Base-by-base conservation (phyloP, 1,140 invertebrate species). In the Aporrectodea caliginosa region DNA sequence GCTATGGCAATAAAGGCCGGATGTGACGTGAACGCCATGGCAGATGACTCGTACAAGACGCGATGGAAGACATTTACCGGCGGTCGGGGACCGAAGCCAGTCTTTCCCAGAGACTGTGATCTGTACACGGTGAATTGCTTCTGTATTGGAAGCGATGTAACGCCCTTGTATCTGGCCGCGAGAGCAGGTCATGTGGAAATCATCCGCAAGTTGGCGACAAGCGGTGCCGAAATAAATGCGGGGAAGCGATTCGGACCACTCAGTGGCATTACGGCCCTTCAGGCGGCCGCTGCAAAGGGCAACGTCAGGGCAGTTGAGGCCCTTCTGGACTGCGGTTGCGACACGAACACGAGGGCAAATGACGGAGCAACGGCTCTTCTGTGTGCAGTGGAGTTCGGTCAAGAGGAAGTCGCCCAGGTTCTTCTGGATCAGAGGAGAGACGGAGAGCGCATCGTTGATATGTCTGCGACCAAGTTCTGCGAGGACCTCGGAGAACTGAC, bases 31-130 rank as follows among this genome's bases (percentile, higher is more conserved):
- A 35, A 78, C 29, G 77, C 30, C 29, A 31, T 29, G 35, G 77
- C 77, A n/a, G 77, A 78, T 34, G 77, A 78, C 70, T 35, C 69
- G 16, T 78, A 78, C 31, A 78, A 78, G 75, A 27, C n/a, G n/a
- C n/a, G n/a, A n/a, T n/a, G n/a, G n/a, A n/a, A n/a, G n/a, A n/a
- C n/a, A n/a, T n/a, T n/a, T n/a, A n/a, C n/a, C n/a, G 29, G 58
- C 16, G 68, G 29, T 6, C 69, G 30, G 22, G 35, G 69, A n/a
- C n/a, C 29, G 27, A 43, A 27, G 77, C 71, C 34, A 0, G 16
- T 78, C 69, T 78, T 78, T 34, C 69, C 69, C 14, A 29, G 77
- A 1, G 77, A 78, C 22, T 30, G 30, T 30, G 77, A 78, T 71
- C 32, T 78, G 27, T 78, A 78, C 69, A 69, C 27, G 69, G 27